Percentiles rank a stretch among this genome's conserved stretches.
Conservation (phyloP, 2,797 vertebrate species). For the Ispidina picta region DNA sequence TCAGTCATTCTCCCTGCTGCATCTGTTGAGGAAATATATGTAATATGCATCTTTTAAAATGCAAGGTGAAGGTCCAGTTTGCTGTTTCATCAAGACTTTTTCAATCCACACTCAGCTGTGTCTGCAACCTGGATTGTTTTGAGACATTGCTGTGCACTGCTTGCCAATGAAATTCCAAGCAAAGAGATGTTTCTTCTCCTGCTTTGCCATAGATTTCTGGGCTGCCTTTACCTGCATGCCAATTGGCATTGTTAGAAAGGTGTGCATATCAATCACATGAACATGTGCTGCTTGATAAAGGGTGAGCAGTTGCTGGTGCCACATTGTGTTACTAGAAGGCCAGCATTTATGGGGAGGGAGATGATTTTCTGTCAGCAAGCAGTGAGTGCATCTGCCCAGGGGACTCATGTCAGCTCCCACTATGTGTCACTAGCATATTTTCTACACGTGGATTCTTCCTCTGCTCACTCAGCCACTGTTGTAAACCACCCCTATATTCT, state of each 20-base stretch:
- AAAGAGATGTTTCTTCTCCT: slow-evolving; percentile 3
- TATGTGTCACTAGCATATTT: neutral
- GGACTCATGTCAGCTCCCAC: neutral
- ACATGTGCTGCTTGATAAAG: slow-evolving; percentile 2
- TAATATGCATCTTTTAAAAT: neutral
- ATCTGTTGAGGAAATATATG: neutral
- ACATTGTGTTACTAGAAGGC: neutral
- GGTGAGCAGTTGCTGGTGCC: neutral
- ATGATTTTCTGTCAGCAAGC: neutral
- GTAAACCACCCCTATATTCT: neutral
- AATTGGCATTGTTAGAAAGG: neutral
- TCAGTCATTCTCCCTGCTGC: neutral
- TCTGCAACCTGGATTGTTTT: neutral
- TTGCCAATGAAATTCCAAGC: slow-evolving; percentile 42
- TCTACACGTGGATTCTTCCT: neutral
- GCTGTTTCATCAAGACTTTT: neutral
- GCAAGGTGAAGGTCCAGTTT: neutral
- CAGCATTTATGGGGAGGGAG: neutral
- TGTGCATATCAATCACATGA: neutral
- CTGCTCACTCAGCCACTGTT: neutral
- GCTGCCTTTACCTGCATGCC: slow-evolving; percentile 33
- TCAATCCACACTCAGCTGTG: neutral
- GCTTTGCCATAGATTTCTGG: neutral
- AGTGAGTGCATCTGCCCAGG: neutral
- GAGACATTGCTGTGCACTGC: neutral